These are phyloP conservation scores for Nomada ruficornis DNA, from an alignment of 2,888 invertebrate genomes.

Conservation along the genomic window DNA sequence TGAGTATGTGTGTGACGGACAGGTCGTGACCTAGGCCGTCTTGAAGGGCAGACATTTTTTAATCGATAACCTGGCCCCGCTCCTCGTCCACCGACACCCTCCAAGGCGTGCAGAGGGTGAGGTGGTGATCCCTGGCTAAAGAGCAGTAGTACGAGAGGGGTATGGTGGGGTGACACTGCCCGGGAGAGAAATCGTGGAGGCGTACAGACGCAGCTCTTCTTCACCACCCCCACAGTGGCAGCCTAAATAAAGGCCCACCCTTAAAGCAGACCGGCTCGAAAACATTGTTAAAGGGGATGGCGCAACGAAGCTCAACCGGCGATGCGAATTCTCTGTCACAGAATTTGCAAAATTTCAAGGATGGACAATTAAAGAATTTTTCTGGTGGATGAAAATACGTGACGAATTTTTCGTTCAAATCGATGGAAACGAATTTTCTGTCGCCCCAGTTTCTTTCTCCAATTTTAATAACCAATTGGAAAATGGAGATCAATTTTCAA, in stretches of 20 bases:
- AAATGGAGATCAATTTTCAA: background rate
- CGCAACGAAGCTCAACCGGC: constrained; percentile 20
- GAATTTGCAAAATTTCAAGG: too few species aligned
- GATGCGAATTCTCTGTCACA: background rate
- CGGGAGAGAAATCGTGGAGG: constrained; percentile 67
- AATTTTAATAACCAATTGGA: too few species aligned
- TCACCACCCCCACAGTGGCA: constrained; percentile 68
- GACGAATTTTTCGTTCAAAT: background rate
- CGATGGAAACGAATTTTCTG: background rate
- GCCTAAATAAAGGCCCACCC: constrained; percentile 83
- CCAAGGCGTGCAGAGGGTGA: constrained; percentile 65
- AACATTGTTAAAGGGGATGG: constrained; percentile 83
- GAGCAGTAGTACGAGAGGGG: constrained; percentile 49
- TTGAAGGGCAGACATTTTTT: constrained; percentile 85
- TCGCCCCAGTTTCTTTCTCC: too few species aligned
- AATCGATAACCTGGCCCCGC: constrained; percentile 82
- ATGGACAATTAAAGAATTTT: too few species aligned
- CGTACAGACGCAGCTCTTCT: constrained; percentile 68
- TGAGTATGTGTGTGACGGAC: constrained; percentile 76
- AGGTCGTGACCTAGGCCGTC: constrained; percentile 84
- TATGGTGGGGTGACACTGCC: constrained; percentile 53
- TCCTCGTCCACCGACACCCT: constrained; percentile 69
- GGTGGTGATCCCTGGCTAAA: constrained; percentile 68
- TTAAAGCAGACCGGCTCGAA: constrained; percentile 82
- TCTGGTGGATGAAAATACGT: too few species aligned